Evolutionary conservation across 2,113 vertebrate genomes (phyloP), one percentile per base, ranked within the genome.

Genomic region (Entomyzon cyanotis): DNA sequence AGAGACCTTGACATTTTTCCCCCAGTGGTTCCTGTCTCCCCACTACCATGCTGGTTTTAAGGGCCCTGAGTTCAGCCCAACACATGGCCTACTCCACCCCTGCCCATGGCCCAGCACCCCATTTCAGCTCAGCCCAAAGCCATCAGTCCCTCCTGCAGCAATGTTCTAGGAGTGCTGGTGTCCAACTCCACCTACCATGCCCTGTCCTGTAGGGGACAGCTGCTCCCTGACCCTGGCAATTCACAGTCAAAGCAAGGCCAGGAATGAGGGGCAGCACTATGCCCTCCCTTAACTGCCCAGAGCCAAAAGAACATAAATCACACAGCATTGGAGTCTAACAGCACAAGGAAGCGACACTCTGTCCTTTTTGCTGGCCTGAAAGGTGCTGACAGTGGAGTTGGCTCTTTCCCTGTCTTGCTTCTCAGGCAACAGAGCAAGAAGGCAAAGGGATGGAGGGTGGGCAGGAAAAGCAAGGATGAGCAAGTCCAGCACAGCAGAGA

Each of bases 371-470:
- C 71, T 93, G 93, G 89, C 80, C 49, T 5, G 15, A 65, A 77
- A 95, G 89, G 28, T 73, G 55, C 91, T 95, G 97, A 94, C 63
- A 74, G 49, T 78, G 44, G 80, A 83, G 56, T 53, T 96, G 94
- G 89, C 46, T 86, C 62, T 25, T 3, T 82, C 52, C 4, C 53
- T 65, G 17, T 42, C 47, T 68, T 70, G 31, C 60, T 91, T 64
- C 79, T 71, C 42, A 27, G 46, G 55, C 63, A 77, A 37, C 39
- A 87, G 20, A 90, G 31, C 14, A 87, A 64, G 47, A 90, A 84
- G 52, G 42, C 5, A 8, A 15, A 59, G 28, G 17, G 65, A 33
- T 18, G 35, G 47, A 60, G 30, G 17, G 16, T 44, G 23, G 35
- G 23, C 30, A 74, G 27, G 35, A 15, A 90, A 60, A 79, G 33